phyloP scores from a whole-genome alignment of 2,113 vertebrate species.

The Melospiza georgiana region DNA sequence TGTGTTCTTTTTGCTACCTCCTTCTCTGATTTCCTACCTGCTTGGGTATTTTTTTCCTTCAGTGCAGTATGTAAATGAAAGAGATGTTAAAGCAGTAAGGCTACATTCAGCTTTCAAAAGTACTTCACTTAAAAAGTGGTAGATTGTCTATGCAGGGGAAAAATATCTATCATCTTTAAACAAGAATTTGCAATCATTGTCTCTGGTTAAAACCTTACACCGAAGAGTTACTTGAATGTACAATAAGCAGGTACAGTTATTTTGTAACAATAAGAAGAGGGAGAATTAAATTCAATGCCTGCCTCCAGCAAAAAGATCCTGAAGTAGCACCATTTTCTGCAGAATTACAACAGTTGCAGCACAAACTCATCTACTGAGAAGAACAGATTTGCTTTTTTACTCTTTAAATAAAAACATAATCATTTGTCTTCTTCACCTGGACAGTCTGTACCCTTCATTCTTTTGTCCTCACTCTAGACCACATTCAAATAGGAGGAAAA shows the following conservation, averaged over 20 bases:
- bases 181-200: neutral
- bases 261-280: neutral
- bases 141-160: neutral
- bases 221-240: neutral
- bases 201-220: neutral
- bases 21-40: neutral
- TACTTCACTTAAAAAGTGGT: neutral
- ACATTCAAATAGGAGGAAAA: neutral
- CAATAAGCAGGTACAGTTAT: neutral
- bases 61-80: neutral
- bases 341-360: neutral
- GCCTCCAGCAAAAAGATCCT: neutral
- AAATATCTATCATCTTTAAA: neutral
- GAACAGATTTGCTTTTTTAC: neutral
- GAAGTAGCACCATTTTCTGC: neutral
- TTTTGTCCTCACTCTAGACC: neutral
- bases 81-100: neutral
- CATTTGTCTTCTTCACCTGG: neutral
- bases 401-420: neutral
- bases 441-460: neutral
- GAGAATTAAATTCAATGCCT: neutral
- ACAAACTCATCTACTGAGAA: neutral
- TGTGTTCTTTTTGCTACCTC: neutral
- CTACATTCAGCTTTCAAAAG: neutral
- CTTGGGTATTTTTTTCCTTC: neutral